Evolutionary conservation across 2,888 invertebrate genomes (phyloP).

Genomic region (Crioceris asparagi): DNA sequence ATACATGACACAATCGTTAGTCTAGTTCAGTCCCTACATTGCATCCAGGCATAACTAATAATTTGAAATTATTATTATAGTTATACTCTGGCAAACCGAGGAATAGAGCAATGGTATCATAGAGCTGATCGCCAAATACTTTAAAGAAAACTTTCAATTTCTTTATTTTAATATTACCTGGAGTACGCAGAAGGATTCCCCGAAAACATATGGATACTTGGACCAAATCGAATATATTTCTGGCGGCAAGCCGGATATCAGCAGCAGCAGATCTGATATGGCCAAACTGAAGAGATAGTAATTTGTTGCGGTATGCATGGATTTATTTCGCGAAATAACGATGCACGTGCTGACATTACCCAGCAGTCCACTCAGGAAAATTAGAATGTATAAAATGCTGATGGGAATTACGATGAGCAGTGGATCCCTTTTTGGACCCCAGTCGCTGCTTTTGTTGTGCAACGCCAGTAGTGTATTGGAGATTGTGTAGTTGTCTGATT

Average conservation of each 20-base stretch:
- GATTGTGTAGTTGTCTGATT: too few relatives aligned
- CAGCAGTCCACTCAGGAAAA: slow-evolving; percentile 63
- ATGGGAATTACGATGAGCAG: slow-evolving; percentile 54
- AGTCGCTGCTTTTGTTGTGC: slow-evolving; percentile 24
- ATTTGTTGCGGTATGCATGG: slow-evolving; percentile 79
- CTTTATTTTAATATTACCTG: slow-evolving; percentile 39
- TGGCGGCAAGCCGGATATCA: slow-evolving; percentile 67
- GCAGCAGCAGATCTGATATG: slow-evolving; percentile 62
- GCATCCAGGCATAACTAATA: too few relatives aligned
- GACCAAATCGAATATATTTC: slow-evolving; percentile 70
- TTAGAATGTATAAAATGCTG: slow-evolving; percentile 54
- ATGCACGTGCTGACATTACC: slow-evolving; percentile 72
- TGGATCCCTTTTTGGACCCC: slow-evolving; percentile 41
- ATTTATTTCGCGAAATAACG: slow-evolving; percentile 63
- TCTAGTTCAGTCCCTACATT: too few relatives aligned
- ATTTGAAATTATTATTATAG: too few relatives aligned
- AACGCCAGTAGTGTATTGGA: too few relatives aligned
- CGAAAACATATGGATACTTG: slow-evolving; percentile 67
- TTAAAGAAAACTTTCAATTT: too few relatives aligned
- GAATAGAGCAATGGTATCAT: too few relatives aligned
- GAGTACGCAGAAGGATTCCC: slow-evolving; percentile 65
- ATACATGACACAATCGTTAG: too few relatives aligned
- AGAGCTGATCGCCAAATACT: too few relatives aligned
- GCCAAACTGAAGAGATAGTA: slow-evolving; percentile 73
- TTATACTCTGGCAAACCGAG: too few relatives aligned